Evolutionary conservation across 1,140 invertebrate genomes (phyloP), one percentile per base, ranked within the genome.

Genomic region (Drosophila teissieri): DNA sequence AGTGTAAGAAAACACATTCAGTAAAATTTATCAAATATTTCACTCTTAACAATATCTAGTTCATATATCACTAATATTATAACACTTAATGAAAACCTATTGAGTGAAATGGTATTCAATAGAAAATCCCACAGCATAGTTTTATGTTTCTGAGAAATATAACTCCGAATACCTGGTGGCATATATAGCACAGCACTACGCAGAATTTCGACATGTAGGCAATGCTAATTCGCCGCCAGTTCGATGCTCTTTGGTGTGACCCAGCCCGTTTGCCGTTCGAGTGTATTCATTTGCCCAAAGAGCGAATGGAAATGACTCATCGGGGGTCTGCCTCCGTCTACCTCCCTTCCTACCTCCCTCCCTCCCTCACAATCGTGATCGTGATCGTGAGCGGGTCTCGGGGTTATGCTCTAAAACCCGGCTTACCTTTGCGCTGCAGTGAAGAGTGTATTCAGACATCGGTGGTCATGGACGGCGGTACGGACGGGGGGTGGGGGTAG

Each of bases 391-490:
- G 22, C 22, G 42, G 70, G 69, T 36, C 78, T 72, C 68, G 73
- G 78, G 79, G 60, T 73, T 78, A 79, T 78, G 64, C 80, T 72
- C 69, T 52, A 46, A 17, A 10, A 34, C 44, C 74, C 55, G 58
- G 27, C 51, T 82, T 62, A 52, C 53, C 45, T 78, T 63, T 74
- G 19, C 39, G 46, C 45, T 63, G 69, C 63, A 74, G 46, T 69
- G 14, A 40, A 62, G 72, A 77, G 73, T 40, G 63, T 80, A 65
- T 37, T 60, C 51, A 55, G 3, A 36, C n/a, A 40, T 39, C 15
- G 37, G 4, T 51, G 10, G 10, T 34, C 14, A 1, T 39, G 37
- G 11, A 19, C 19, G 10, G 19, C 51, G 55, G 14, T 56, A 49
- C 15, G 19, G 15, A n/a, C 10, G 8, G 0, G 27, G 31, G 31